phyloP scores from a whole-genome alignment of 2,888 invertebrate species.

The Pristionchus mayeri region DNA sequence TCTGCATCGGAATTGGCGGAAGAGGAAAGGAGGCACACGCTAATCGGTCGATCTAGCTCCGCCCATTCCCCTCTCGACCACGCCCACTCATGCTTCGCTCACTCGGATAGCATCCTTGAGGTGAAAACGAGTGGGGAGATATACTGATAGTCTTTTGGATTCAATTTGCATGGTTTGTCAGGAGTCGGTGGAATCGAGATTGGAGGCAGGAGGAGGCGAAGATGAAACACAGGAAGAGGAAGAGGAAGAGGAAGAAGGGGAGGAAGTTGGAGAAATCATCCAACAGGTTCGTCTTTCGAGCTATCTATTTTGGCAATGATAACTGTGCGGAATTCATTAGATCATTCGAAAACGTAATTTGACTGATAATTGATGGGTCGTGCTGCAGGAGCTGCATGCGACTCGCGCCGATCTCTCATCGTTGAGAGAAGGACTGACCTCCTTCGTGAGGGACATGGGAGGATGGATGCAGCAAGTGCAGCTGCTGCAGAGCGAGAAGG shows the following conservation, averaged over 20 bases:
- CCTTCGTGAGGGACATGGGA: conserved; percentile 27
- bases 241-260: background rate
- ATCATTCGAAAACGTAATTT: too few relatives aligned
- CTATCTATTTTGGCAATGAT: too few relatives aligned
- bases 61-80: background rate
- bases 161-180: background rate
- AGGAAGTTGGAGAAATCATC: conserved; percentile 4
- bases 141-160: too few relatives aligned
- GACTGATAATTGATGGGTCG: too few relatives aligned
- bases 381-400: conserved; percentile 1
- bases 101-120: background rate
- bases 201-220: background rate
- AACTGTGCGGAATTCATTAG: too few relatives aligned
- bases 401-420: background rate
- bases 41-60: conserved; percentile 10
- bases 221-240: conserved; percentile 2
- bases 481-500: background rate
- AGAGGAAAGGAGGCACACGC: background rate
- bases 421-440: background rate
- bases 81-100: background rate
- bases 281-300: background rate
- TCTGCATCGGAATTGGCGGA: background rate
- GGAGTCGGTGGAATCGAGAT: background rate
- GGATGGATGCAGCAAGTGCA: conserved; percentile 35
- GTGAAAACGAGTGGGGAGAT: background rate